Conservation (phyloP, 2,113 vertebrate genomes). For the Struthio camelus region DNA sequence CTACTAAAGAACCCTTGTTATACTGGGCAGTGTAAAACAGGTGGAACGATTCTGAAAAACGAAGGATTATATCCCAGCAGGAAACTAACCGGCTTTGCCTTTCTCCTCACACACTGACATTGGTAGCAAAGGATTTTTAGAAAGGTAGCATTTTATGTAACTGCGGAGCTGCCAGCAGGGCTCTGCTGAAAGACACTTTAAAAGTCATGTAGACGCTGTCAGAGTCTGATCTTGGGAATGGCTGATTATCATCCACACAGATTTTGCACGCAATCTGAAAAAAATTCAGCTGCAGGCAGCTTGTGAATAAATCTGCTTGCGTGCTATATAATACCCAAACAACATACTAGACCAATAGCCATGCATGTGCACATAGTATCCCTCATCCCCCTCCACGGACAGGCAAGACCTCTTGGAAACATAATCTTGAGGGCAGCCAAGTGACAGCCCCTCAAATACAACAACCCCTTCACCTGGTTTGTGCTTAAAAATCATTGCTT, state of each 20-base stretch:
- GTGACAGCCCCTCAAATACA: background rate
- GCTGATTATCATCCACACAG: background rate
- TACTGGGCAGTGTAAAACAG: background rate
- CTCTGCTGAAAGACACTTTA: conserved; percentile 16
- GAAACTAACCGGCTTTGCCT: conserved; percentile 2
- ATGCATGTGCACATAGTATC: background rate
- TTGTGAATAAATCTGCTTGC: background rate
- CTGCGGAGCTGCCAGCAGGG: conserved; percentile 32
- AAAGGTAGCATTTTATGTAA: conserved; percentile 2
- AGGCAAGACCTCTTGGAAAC: background rate
- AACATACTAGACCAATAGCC: background rate
- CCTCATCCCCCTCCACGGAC: background rate
- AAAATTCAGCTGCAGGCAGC: background rate
- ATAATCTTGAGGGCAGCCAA: background rate
- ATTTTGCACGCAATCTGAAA: background rate
- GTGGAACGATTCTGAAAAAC: background rate
- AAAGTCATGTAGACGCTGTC: background rate
- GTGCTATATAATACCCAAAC: background rate
- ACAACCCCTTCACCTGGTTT: background rate
- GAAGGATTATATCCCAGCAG: conserved; percentile 12
- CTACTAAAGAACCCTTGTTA: background rate
- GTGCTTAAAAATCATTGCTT: background rate
- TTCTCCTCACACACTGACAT: background rate
- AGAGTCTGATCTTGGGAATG: background rate
- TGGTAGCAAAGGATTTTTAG: conserved; percentile 27